Evolutionary conservation across 1,140 invertebrate species (phyloP), one percentile per base, ranked within the genome.

Genomic region (Chrysomallon squamiferum): DNA sequence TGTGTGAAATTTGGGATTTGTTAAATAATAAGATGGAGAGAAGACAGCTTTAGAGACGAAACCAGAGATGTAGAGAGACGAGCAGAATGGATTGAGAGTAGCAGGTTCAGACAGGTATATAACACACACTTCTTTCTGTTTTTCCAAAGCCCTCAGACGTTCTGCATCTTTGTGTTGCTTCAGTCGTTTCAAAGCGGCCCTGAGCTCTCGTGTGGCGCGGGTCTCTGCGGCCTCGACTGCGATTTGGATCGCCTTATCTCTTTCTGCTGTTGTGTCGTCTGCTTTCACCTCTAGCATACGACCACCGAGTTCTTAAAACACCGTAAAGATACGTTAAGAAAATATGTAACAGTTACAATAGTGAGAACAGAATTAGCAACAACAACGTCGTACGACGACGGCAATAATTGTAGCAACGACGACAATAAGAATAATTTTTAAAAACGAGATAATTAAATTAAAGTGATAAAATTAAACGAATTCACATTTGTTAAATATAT

Each of bases 181-280:
- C 30, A 75, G 60, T 41, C 73, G 41, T 45, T 69, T 71, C 4
- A 80, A 58, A 3, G 80, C 76, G 18, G 74, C 77, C 29, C 68
- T 62, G 3, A 79, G 68, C 63, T 80, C 80, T 29, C 77, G 62
- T 5, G 75, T 74, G 9, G 76, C 77, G 32, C 78, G 65, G 29
- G 66, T 67, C 52, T 82, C 77, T 3, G 75, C 74, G 3, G 66
- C 71, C 9, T 72, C 71, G 41, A 82, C 67, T 1, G 73, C 78
- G n/a, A 72, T 65, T 41, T 68, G 62, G 11, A 80, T 61, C 9
- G 63, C 65, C 27, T 71, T 65, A 32, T 77, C 60, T 11, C 68
- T 56, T 32, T 72, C 69, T 35, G 71, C 73, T 18, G 73, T 62
- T 22, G 72, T 65, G 15, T 75, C 72, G 41, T 64, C 57, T n/a